These are phyloP conservation scores for Drosophila nigrodunni DNA, from an alignment of 1,140 invertebrate species.

Conservation along the genomic window DNA sequence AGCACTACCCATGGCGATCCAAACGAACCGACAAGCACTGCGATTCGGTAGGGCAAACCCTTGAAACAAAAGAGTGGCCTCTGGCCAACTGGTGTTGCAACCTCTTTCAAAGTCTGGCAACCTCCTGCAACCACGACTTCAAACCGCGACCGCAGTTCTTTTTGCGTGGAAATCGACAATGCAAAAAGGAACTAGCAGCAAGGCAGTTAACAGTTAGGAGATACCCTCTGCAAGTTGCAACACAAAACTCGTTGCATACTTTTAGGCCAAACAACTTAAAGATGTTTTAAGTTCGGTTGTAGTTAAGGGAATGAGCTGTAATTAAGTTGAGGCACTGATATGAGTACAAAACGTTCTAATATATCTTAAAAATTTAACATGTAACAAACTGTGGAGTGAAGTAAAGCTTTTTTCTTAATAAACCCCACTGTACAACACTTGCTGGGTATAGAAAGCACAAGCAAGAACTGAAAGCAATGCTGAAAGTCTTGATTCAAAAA, in stretches of 20 bases:
- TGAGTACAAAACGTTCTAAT: no score
- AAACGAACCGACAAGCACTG: conserved; percentile 10
- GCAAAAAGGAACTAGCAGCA: conserved; percentile 25
- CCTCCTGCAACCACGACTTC: not conserved
- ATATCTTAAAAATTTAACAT: no score
- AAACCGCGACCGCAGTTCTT: conserved; percentile 27
- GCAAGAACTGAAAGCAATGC: not conserved
- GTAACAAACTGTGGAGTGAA: no score
- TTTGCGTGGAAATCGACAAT: conserved; percentile 28
- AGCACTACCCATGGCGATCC: not conserved
- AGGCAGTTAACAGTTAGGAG: not conserved
- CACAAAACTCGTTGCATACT: no score
- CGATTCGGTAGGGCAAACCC: not conserved
- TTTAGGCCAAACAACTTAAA: no score
- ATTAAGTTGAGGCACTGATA: no score
- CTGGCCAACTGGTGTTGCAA: conserved; percentile 25
- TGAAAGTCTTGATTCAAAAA: conserved; percentile 49
- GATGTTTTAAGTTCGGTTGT: no score
- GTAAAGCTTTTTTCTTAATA: no score
- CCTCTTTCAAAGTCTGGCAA: conserved; percentile 4
- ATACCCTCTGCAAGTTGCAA: no score
- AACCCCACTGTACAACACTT: no score
- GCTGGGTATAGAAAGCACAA: not conserved
- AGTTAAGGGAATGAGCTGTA: no score
- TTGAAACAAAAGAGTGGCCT: conserved; percentile 28